These are phyloP conservation scores for Brachionus asplanchnoidis DNA, from an alignment of 1,140 invertebrate species.

Conservation along the genomic window DNA sequence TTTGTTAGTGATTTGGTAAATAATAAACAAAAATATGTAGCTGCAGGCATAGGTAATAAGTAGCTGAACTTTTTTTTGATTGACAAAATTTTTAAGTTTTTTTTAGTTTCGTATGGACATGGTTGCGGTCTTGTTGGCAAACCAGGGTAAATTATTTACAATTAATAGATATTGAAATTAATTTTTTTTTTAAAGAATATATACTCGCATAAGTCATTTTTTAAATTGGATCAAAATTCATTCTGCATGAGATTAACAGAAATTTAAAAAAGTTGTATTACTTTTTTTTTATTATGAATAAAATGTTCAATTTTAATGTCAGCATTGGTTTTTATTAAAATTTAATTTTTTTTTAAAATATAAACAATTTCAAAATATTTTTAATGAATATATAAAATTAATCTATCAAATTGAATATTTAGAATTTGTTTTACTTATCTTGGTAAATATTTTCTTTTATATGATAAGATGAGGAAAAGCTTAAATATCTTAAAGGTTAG, in stretches of 20 bases:
- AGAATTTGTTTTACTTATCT: too few species aligned
- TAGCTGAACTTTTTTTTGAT: not conserved
- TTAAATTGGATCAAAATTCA: not conserved
- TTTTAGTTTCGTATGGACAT: not conserved
- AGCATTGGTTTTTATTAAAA: too few species aligned
- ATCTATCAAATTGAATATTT: too few species aligned
- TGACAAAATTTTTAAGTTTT: not conserved
- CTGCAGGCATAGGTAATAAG: not conserved
- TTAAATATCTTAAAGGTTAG: too few species aligned
- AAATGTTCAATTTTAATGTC: too few species aligned
- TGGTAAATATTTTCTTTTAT: too few species aligned
- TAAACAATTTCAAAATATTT: too few species aligned
- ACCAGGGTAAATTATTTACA: not conserved
- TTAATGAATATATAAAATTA: too few species aligned
- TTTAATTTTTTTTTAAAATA: too few species aligned
- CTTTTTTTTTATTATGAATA: too few species aligned
- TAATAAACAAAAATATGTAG: slow-evolving; percentile 5
- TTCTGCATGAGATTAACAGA: not conserved
- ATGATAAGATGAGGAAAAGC: too few species aligned
- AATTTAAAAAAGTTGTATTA: too few species aligned
- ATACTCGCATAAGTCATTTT: not conserved
- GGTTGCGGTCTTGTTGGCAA: not conserved
- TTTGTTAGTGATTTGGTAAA: not conserved
- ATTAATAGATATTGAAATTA: not conserved
- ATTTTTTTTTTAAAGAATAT: not conserved